A percentile compares a stretch with the other conserved stretches of the same genome.
Evolutionary conservation across 2,797 vertebrate species (phyloP).

Genomic region (Echeneis naucrates): DNA sequence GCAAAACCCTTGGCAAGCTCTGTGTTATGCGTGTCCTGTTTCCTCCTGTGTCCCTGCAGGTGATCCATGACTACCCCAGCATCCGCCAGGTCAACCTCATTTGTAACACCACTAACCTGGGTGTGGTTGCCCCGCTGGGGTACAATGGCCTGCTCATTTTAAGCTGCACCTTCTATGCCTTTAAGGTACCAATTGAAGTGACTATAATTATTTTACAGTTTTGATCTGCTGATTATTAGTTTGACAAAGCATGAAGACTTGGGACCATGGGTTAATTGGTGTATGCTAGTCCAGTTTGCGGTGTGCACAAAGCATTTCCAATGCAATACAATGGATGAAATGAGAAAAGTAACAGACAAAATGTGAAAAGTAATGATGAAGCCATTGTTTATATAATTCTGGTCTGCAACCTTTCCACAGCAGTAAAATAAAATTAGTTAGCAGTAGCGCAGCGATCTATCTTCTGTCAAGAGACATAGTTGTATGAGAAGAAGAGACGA

Average conservation of each 20-base stretch:
- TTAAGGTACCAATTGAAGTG: conserved; percentile 82
- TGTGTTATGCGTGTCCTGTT: neutral
- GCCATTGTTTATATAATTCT: conserved; percentile 19
- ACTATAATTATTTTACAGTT: neutral
- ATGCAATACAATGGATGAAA: neutral
- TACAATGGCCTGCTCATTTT: conserved; percentile 97
- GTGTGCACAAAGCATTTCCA: neutral
- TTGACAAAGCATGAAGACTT: no score
- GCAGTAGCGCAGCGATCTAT: conserved; percentile 13
- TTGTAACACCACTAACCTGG: conserved; percentile 95
- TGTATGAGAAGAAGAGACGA: conserved; percentile 30
- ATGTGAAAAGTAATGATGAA: conserved; percentile 11
- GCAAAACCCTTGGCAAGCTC: neutral
- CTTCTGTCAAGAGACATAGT: conserved; percentile 25
- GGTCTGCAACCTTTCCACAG: conserved; percentile 21
- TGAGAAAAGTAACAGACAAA: neutral
- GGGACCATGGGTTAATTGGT: neutral
- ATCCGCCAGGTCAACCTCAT: conserved; percentile 97
- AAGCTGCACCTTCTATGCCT: conserved; percentile 98
- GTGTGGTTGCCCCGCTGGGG: conserved; percentile 95
- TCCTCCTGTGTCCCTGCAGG: conserved; percentile 56
- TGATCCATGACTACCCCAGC: conserved; percentile 96
- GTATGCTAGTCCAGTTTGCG: neutral
- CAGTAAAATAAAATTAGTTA: conserved; percentile 21
- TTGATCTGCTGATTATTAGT: neutral